A percentile compares a stretch with the other conserved stretches of the same genome.
phyloP scores from a whole-genome alignment of 2,888 invertebrate species.

The Perithous albicinctus region DNA sequence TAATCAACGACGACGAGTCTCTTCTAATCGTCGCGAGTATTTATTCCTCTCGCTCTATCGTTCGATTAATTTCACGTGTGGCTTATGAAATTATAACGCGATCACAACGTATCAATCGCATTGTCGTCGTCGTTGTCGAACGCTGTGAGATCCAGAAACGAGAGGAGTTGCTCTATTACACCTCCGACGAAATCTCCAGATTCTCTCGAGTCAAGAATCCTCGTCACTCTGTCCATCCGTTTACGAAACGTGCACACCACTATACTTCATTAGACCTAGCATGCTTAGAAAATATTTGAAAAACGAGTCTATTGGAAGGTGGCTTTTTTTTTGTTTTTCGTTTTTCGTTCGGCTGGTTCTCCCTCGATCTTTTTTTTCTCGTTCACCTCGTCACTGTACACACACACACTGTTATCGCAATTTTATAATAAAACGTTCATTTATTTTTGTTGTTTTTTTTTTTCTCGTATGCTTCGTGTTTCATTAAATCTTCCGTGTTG shows the following conservation, averaged over 20 bases:
- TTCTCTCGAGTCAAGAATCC: conserved; percentile 12
- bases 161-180: conserved; percentile 16
- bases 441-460: conserved; percentile 45
- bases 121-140: conserved; percentile 16
- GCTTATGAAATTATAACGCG: conserved; percentile 11
- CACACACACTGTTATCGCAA: conserved; percentile 69
- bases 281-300: conserved; percentile 84
- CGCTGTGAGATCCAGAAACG: conserved; percentile 29
- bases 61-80: conserved; percentile 17
- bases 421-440: conserved; percentile 59
- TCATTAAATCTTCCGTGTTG: conserved; percentile 23
- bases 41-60: background rate
- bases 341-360: conserved; percentile 66
- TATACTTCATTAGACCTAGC: conserved; percentile 78
- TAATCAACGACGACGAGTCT: conserved; percentile 28
- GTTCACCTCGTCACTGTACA: conserved; percentile 77
- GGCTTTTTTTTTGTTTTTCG: conserved; percentile 73
- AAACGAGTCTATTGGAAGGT: conserved; percentile 83
- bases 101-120: background rate
- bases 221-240: conserved; percentile 42
- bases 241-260: conserved; percentile 75
- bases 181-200: conserved; percentile 17
- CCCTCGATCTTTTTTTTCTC: no score
- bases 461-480: conserved; percentile 39
- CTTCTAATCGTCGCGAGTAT: conserved; percentile 30